Conservation (phyloP, 1,140 invertebrate genomes). For the Papilio helenus region DNA sequence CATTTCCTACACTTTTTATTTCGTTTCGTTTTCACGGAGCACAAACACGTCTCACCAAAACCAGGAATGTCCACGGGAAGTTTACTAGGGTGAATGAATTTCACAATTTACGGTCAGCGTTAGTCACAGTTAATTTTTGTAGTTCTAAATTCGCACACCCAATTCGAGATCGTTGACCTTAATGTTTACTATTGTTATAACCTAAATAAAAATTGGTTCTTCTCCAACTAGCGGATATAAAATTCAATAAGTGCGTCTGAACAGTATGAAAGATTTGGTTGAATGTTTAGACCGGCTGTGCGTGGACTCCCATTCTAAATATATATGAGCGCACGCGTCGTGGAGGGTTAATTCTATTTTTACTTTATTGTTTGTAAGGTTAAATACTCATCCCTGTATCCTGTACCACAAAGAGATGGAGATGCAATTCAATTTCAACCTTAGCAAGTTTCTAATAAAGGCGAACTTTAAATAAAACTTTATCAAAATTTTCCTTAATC, state of each 20-base stretch:
- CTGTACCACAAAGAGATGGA: slow-evolving; percentile 6
- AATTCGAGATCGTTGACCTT: slow-evolving; percentile 71
- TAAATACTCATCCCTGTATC: slow-evolving; percentile 42
- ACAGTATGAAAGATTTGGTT: slow-evolving; percentile 51
- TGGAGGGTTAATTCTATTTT: slow-evolving; percentile 68
- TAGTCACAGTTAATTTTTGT: slow-evolving; percentile 77
- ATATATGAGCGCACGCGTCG: slow-evolving; percentile 62
- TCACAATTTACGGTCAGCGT: slow-evolving; percentile 65
- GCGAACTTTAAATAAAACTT: background rate
- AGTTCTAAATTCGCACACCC: slow-evolving; percentile 61
- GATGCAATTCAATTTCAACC: background rate
- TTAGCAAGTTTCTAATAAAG: background rate
- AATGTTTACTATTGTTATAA: slow-evolving; percentile 46
- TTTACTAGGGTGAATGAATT: slow-evolving; percentile 63
- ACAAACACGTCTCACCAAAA: slow-evolving; percentile 22
- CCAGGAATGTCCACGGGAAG: slow-evolving; percentile 59
- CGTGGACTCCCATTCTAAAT: slow-evolving; percentile 56
- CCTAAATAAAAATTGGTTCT: slow-evolving; percentile 33
- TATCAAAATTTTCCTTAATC: background rate
- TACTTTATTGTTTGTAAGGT: slow-evolving; percentile 56
- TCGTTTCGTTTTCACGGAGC: slow-evolving; percentile 19
- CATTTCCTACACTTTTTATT: slow-evolving; percentile 49
- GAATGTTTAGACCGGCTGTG: slow-evolving; percentile 57
- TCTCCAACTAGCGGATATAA: slow-evolving; percentile 1
- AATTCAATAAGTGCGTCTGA: slow-evolving; percentile 45